These are phyloP conservation scores for Piscicola geometra DNA, from an alignment of 2,888 invertebrate species.

Conservation along the genomic window DNA sequence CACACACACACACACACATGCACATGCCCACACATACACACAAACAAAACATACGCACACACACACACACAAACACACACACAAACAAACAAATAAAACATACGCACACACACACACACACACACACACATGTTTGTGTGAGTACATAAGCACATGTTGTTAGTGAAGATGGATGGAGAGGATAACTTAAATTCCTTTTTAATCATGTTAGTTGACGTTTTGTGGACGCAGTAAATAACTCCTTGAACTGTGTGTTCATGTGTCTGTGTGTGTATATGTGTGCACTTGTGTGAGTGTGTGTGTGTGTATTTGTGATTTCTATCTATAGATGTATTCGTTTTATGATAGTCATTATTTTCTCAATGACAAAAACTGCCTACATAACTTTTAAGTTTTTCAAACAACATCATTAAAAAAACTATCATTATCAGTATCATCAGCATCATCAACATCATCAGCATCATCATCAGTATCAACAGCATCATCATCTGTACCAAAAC, in stretches of 20 bases:
- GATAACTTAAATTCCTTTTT: conserved; percentile 7
- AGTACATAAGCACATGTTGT: background rate
- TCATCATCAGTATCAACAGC: background rate
- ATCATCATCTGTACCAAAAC: too few relatives aligned
- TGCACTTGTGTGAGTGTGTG: conserved; percentile 6
- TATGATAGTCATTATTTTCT: too few relatives aligned
- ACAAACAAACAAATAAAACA: background rate
- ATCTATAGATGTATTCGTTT: too few relatives aligned
- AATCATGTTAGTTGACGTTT: background rate
- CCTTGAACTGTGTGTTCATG: background rate
- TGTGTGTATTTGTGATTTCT: conserved; percentile 8
- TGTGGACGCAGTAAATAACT: background rate
- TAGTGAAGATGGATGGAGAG: conserved; percentile 2
- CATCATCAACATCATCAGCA: background rate
- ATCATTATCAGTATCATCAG: background rate
- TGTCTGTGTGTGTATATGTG: background rate
- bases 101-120: conserved; percentile 11
- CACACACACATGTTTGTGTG: background rate
- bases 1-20: conserved; percentile 23
- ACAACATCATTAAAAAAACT: too few relatives aligned
- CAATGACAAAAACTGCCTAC: too few relatives aligned
- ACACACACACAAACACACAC: background rate
- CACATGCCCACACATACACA: conserved; percentile 21
- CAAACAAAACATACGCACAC: background rate
- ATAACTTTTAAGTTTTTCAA: too few relatives aligned